These are phyloP conservation scores for Neolamprologus cancellatus DNA, from an alignment of 2,113 vertebrate species.

Conservation along the genomic window DNA sequence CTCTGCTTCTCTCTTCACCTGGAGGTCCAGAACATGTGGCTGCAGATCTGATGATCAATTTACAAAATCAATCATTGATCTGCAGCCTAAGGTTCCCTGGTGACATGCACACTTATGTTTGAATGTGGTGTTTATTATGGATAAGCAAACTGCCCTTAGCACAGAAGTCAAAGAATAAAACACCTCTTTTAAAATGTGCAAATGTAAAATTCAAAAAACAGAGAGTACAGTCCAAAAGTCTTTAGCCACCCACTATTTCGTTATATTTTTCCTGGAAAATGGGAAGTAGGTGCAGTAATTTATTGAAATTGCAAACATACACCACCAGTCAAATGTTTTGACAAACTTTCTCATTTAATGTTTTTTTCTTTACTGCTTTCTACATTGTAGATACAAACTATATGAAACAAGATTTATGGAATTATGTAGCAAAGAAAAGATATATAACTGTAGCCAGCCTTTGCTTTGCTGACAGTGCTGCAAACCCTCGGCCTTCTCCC, in stretches of 20 bases:
- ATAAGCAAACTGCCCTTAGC: not conserved
- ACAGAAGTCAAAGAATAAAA: not conserved
- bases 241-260: fast-evolving
- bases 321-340: fast-evolving
- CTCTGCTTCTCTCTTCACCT: not conserved
- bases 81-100: not conserved
- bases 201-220: not conserved
- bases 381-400: not conserved
- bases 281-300: not conserved
- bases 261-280: not conserved
- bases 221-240: not conserved
- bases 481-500: not conserved
- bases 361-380: not conserved
- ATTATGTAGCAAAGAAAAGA: not conserved
- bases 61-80: not conserved
- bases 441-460: fast-evolving
- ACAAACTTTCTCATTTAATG: not conserved
- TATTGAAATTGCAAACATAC: not conserved
- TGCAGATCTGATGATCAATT: not conserved
- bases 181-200: not conserved
- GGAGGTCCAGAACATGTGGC: not conserved
- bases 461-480: not conserved
- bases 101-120: not conserved
- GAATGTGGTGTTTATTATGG: not conserved
- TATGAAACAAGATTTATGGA: not conserved